Conservation (phyloP, 92 coral and sea anemone genomes). For the Siderastrea radians region DNA sequence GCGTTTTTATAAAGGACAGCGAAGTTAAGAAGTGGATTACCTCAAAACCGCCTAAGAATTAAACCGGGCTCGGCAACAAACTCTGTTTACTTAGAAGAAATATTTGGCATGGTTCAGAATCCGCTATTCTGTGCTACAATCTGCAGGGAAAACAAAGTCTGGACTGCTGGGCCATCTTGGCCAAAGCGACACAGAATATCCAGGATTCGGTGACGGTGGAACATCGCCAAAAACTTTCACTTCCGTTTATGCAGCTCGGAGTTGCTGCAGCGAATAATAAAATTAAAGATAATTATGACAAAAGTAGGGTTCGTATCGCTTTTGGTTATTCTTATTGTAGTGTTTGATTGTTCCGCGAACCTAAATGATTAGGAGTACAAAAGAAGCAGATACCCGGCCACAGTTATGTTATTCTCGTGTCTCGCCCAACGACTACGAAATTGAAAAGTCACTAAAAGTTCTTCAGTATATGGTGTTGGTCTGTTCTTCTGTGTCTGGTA, state of each 20-base stretch:
- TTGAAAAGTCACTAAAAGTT: slow-evolving; percentile 21
- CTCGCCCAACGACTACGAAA: slow-evolving; percentile 3
- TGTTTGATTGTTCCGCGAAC: slow-evolving; percentile 43
- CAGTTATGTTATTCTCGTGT: slow-evolving; percentile 36
- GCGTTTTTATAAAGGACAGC: slow-evolving; percentile 79
- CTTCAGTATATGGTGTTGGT: neutral
- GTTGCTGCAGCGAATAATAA: slow-evolving; percentile 50
- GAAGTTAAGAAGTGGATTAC: slow-evolving; percentile 86
- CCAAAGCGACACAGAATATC: neutral
- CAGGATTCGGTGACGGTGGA: neutral
- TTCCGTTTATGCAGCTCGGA: slow-evolving; percentile 26
- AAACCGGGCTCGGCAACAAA: slow-evolving; percentile 75
- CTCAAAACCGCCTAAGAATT: slow-evolving; percentile 87
- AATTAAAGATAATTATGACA: slow-evolving; percentile 42
- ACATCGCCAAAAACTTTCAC: slow-evolving; percentile 12
- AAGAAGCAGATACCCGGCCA: slow-evolving; percentile 20
- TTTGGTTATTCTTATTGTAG: slow-evolving; percentile 44
- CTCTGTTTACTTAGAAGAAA: slow-evolving; percentile 85
- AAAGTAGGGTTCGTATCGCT: slow-evolving; percentile 32
- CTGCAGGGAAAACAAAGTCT: neutral
- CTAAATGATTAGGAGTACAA: slow-evolving; percentile 48
- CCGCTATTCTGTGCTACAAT: slow-evolving; percentile 71
- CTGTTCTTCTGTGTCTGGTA: neutral
- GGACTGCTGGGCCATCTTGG: neutral
- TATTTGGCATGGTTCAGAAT: slow-evolving; percentile 83